phyloP scores from a whole-genome alignment of 2,113 vertebrate genomes.

The Myotis lucifugus region DNA sequence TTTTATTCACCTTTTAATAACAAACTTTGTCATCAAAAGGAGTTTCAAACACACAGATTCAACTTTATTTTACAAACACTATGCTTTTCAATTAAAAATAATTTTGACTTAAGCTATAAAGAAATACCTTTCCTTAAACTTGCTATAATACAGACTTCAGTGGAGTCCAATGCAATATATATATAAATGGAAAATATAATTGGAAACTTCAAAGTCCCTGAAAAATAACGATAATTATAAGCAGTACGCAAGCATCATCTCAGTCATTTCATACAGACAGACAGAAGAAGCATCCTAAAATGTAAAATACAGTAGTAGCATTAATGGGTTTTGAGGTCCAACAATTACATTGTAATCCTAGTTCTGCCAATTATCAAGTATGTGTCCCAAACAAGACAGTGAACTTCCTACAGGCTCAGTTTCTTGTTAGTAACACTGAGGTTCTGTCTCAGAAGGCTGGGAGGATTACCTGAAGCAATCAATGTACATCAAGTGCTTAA shows the following conservation, averaged over 20 bases:
- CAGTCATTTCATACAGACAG: neutral
- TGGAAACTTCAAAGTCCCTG: neutral
- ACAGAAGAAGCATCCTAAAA: neutral
- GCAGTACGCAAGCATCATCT: neutral
- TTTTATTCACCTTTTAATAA: neutral
- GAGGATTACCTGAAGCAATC: neutral
- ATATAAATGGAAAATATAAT: neutral
- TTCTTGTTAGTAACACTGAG: neutral
- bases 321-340: neutral
- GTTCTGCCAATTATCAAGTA: neutral
- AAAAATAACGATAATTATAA: conserved; percentile 12
- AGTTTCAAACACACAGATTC: neutral
- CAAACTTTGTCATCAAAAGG: conserved; percentile 23
- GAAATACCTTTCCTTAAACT: neutral
- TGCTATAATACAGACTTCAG: neutral
- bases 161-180: neutral
- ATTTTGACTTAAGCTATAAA: conserved; percentile 48
- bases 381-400: neutral
- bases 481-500: neutral
- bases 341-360: neutral
- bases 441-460: neutral
- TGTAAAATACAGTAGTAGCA: neutral
- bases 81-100: conserved; percentile 43
- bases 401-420: neutral
- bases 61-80: neutral